These are phyloP conservation scores for Drosophila equinoxialis DNA, from an alignment of 1,140 invertebrate genomes.

Conservation along the genomic window DNA sequence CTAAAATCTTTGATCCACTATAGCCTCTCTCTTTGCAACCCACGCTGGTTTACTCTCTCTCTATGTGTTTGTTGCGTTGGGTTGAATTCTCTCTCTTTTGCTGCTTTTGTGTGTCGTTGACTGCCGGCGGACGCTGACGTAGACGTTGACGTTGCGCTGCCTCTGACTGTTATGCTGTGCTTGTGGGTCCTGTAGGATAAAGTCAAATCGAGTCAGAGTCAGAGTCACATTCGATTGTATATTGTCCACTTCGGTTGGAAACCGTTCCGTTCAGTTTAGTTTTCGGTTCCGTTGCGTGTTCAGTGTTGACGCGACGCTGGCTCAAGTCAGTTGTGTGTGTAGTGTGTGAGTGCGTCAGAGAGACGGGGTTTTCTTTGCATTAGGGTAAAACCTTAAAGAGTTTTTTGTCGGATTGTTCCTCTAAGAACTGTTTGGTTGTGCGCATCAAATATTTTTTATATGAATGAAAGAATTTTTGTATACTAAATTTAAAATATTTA, in stretches of 20 bases:
- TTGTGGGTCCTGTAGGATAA: conserved; percentile 44
- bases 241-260: conserved; percentile 14
- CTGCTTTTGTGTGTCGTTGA: conserved; percentile 53
- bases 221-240: conserved; percentile 35
- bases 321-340: conserved; percentile 72
- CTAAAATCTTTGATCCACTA: conserved; percentile 3
- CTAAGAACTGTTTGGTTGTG: conserved; percentile 70
- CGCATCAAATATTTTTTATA: conserved; percentile 56
- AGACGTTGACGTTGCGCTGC: conserved; percentile 9
- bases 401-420: conserved; percentile 40
- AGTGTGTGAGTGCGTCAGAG: conserved; percentile 53
- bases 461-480: conserved; percentile 47
- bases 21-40: conserved; percentile 8
- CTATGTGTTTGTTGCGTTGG: background rate
- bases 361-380: conserved; percentile 47
- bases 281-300: conserved; percentile 12
- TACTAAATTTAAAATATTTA: conserved; percentile 38
- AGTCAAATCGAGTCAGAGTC: conserved; percentile 40
- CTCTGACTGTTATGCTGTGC: conserved; percentile 47
- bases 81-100: conserved; percentile 22
- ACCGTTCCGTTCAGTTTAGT: conserved; percentile 8
- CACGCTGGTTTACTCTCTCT: background rate
- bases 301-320: conserved; percentile 70
- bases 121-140: conserved; percentile 40
- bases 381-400: conserved; percentile 20